Evolutionary conservation across 2,888 invertebrate species (phyloP), one percentile per base, ranked within the genome.

Genomic region (Drosophila niveifrons): DNA sequence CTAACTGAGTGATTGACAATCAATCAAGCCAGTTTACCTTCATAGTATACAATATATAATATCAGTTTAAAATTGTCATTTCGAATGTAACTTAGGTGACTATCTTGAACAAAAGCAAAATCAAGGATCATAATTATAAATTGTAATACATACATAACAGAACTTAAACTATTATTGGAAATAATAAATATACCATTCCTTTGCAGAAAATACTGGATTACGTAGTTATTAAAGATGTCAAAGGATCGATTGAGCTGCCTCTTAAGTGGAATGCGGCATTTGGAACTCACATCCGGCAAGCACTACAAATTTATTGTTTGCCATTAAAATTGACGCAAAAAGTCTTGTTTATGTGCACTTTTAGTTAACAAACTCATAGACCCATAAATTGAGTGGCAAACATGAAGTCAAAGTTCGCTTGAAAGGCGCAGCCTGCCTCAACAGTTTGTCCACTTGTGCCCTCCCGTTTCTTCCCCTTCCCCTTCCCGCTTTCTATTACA

Each of bases 291-390:
- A 39, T 53, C 31, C 53, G 50, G 39, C 41, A 67, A 67, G 57
- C 68, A 69, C 69, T 51, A 74, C 53, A 68, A 76, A 86, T 83
- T 80, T 80, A 74, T 79, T 81, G 87, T 75, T 72, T 75, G 77
- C 79, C 72, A 89, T 85, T 85, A 89, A 87, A 89, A 84, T 84
- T 67, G 82, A 77, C 72, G 68, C 72, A 73, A 74, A 84, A 73
- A 78, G 88, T 75, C 82, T 82, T 87, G 85, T 85, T 85, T 85
- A 89, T 89, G 85, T 73, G 71, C 78, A 80, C 89, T 88, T 80
- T 88, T 88, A 84, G 83, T 80, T 83, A 80, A 83, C 83, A 82
- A 88, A 82, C 88, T 85, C 82, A 86, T 86, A 86, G 86, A 83
- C 87, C 87, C 89, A 83, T 83, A 84, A 84, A 84, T 84, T 86